Conservation (phyloP, 2,797 vertebrate genomes). For the Sebastes hubbsi region DNA sequence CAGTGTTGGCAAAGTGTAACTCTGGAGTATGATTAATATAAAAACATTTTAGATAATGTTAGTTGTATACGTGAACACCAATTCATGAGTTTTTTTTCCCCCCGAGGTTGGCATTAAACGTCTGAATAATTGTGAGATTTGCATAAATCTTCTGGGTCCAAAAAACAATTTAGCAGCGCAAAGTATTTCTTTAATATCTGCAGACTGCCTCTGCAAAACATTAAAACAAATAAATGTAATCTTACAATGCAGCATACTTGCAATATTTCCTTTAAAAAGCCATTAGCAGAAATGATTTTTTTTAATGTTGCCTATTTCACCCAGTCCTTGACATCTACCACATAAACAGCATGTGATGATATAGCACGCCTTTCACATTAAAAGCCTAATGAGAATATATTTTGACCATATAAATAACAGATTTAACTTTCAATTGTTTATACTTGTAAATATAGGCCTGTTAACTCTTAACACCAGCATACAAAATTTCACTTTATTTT, state of each 20-base stretch:
- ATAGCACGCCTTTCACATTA: background rate
- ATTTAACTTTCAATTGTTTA: background rate
- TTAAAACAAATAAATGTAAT: background rate
- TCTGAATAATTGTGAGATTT: background rate
- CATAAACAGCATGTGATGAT: background rate
- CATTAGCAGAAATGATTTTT: background rate
- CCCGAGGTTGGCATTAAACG: background rate
- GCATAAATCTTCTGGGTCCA: background rate
- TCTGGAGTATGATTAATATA: background rate
- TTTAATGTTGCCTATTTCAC: background rate
- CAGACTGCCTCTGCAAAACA: conserved; percentile 2
- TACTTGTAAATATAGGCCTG: background rate
- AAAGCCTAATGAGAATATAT: background rate
- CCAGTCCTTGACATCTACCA: background rate
- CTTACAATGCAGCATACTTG: background rate
- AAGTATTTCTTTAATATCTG: conserved; percentile 13
- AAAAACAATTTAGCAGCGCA: background rate
- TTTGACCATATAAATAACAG: background rate
- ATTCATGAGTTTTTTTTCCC: background rate
- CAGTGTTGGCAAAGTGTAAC: background rate
- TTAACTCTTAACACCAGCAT: background rate
- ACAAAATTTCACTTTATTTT: background rate
- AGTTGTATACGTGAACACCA: background rate
- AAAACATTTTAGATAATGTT: background rate
- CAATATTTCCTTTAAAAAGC: background rate